These are phyloP conservation scores for Catostomus latipinnis DNA, from an alignment of 2,797 vertebrate species.

Conservation along the genomic window DNA sequence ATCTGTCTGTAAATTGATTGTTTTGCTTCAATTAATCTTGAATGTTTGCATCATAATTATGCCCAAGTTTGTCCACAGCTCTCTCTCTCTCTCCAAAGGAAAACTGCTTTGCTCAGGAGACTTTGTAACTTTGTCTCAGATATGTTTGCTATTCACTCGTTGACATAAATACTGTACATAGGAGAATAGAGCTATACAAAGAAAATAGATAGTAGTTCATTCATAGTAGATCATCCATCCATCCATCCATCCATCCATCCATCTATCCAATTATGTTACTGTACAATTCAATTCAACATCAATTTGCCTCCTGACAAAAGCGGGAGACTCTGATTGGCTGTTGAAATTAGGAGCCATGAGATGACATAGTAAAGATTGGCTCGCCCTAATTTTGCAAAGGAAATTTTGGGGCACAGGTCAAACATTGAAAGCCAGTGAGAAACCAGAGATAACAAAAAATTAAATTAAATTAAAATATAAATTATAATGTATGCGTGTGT, in stretches of 20 bases:
- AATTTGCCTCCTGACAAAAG: conserved; percentile 63
- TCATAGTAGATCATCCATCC: conserved; percentile 54
- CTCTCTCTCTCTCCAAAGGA: too few relatives aligned
- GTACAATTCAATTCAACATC: conserved; percentile 61
- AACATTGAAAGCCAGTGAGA: not conserved
- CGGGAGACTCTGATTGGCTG: conserved; percentile 54
- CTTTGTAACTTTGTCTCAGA: too few relatives aligned
- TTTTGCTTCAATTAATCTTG: conserved; percentile 63
- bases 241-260: too few relatives aligned
- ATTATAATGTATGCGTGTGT: too few relatives aligned
- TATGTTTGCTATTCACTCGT: too few relatives aligned
- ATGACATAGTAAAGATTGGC: conserved; percentile 45
- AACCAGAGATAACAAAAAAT: too few relatives aligned
- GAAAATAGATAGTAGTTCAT: too few relatives aligned
- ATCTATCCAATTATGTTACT: conserved; percentile 62
- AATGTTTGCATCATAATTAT: conserved; percentile 8
- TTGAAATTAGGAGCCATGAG: conserved; percentile 60
- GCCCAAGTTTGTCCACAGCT: not conserved
- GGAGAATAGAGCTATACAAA: too few relatives aligned
- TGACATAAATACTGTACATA: too few relatives aligned
- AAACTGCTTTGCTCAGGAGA: too few relatives aligned
- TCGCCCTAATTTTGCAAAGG: conserved; percentile 40
- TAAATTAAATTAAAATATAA: too few relatives aligned
- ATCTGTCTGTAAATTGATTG: conserved; percentile 62
- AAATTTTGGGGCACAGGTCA: not conserved